Evolutionary conservation across 2,113 vertebrate genomes (phyloP), one percentile per base, ranked within the genome.

Genomic region (Okapia johnstoni): DNA sequence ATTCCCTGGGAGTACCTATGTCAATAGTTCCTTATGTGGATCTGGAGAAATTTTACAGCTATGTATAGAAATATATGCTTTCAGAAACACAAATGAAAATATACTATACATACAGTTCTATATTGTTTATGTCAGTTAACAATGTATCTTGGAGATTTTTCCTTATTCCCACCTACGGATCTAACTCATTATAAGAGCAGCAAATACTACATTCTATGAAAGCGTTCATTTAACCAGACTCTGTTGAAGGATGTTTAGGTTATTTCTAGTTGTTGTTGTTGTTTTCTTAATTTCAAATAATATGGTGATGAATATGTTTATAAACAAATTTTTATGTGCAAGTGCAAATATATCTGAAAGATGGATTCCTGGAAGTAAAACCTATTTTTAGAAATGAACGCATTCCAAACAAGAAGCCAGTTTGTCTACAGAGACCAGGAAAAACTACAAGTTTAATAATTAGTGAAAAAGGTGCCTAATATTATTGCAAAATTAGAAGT

Each of bases 381-480:
- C 36, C 55, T 94, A 26, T 13, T 90, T 55, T 88, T 63, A 73
- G 46, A 93, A 91, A 33, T 48, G 76, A 97, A 87, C 1, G 76
- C 93, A 87, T 94, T 88, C 89, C 94, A 94, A 92, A 73, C 8
- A 91, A 97, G 90, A 80, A 88, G 30, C n/a, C 36, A 79, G 40
- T 28, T n/a, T 76, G 85, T 76, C 55, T 84, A 94, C 19, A 95
- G 94, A 93, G 23, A 81, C 16, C 54, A 92, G 40, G 17, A 91
- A 94, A 95, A 85, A 25, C 54, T 85, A 55, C 1, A 79, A 89
- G 52, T 77, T 80, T 73, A 93, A 80, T 50, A 54, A 19, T 92
- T 80, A 92, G 63, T 81, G 54, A 93, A 97, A 95, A 93, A 93
- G 30, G 33, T 93, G 43, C 4, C 40, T 94, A 93, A 91, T 28